A percentile compares a stretch with the other conserved stretches of the same genome.
Conservation (phyloP, 2,888 invertebrate species). For the Plemyria rubiginata region DNA sequence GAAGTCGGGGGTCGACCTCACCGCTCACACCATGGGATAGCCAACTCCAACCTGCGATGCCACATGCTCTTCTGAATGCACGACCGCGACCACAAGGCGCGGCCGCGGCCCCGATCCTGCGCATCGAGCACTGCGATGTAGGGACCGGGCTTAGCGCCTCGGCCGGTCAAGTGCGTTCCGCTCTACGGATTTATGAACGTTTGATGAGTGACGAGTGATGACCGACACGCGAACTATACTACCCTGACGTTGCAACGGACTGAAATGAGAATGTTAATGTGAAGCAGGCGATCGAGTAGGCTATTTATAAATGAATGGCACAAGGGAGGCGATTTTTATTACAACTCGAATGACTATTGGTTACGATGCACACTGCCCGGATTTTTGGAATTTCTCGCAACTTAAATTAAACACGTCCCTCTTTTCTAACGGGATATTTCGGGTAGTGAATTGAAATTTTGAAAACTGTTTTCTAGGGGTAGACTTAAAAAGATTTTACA, state of each 20-base stretch:
- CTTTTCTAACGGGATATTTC: constrained; percentile 57
- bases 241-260: constrained; percentile 67
- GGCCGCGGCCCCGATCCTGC: constrained; percentile 7
- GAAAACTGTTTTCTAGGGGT: constrained; percentile 80
- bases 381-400: constrained; percentile 54
- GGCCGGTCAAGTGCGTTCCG: constrained; percentile 44
- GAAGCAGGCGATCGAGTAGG: constrained; percentile 69
- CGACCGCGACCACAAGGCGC: constrained; percentile 21
- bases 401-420: constrained; percentile 56
- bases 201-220: constrained; percentile 41
- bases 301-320: constrained; percentile 75
- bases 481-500: constrained; percentile 75
- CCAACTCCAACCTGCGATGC: constrained; percentile 85
- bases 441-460: constrained; percentile 67
- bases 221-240: constrained; percentile 51
- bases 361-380: constrained; percentile 72
- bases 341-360: constrained; percentile 55
- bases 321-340: constrained; percentile 77
- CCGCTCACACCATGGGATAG: constrained; percentile 85
- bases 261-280: constrained; percentile 58
- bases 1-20: constrained; percentile 86
- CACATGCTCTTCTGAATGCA: constrained; percentile 83
- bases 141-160: constrained; percentile 25
- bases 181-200: constrained; percentile 59
- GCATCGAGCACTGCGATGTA: constrained; percentile 20